These are phyloP conservation scores for Gulo gulo DNA, from an alignment of 2,113 vertebrate genomes.

Conservation along the genomic window DNA sequence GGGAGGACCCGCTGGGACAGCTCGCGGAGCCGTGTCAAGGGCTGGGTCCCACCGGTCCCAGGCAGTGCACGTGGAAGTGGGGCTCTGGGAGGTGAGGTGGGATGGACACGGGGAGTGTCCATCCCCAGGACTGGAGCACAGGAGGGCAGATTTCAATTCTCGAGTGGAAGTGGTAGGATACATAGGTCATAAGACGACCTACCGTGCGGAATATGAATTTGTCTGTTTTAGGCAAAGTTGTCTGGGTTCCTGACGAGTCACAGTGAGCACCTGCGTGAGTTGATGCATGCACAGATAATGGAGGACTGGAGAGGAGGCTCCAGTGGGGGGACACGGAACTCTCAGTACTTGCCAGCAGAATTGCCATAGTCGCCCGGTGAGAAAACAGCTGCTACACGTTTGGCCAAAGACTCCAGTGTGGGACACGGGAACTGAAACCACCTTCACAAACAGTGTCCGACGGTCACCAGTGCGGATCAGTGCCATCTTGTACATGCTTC, in stretches of 20 bases:
- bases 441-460: background rate
- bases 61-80: background rate
- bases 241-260: background rate
- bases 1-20: too few species aligned
- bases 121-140: background rate
- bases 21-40: background rate
- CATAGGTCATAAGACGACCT: background rate
- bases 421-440: background rate
- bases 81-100: background rate
- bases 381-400: background rate
- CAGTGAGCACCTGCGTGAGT: background rate
- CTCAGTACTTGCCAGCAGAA: background rate
- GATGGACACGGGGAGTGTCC: background rate
- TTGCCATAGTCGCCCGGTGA: fast-evolving
- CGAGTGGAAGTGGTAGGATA: background rate
- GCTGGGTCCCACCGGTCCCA: background rate
- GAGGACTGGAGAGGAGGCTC: background rate
- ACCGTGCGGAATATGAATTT: background rate
- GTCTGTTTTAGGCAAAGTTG: background rate
- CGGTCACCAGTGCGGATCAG: background rate
- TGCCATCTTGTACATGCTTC: fast-evolving
- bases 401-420: background rate
- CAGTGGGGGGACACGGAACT: background rate
- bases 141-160: background rate
- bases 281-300: background rate